Conservation (phyloP, 2,888 invertebrate genomes). For the Rhamphomyia laevipes region DNA sequence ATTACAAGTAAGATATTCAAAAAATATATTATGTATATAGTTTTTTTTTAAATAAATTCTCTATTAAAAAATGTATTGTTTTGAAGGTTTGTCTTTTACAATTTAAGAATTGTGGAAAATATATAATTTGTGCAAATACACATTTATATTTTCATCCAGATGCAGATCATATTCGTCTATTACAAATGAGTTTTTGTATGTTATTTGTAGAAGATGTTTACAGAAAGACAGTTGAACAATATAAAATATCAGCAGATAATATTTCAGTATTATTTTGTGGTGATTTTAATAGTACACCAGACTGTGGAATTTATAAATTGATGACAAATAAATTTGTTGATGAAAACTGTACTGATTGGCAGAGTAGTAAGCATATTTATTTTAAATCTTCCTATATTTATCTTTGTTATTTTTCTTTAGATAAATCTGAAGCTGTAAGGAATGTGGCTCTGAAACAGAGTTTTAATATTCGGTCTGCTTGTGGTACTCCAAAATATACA, state of each 20-base stretch:
- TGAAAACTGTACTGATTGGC: slow-evolving; percentile 60
- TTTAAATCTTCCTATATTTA: background rate
- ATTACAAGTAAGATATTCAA: slow-evolving; percentile 40
- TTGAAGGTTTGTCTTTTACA: slow-evolving; percentile 43
- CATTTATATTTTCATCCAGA: slow-evolving; percentile 90
- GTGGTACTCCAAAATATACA: slow-evolving; percentile 72
- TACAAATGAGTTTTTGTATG: slow-evolving; percentile 69
- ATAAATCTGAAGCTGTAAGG: slow-evolving; percentile 50
- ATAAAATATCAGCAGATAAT: slow-evolving; percentile 23
- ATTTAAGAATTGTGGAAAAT: slow-evolving; percentile 44
- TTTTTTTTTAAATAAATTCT: too few species aligned
- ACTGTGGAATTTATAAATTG: slow-evolving; percentile 67
- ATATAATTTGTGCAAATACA: slow-evolving; percentile 68
- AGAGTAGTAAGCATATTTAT: slow-evolving; percentile 50
- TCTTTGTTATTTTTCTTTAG: slow-evolving; percentile 36
- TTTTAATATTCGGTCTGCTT: slow-evolving; percentile 59
- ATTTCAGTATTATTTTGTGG: slow-evolving; percentile 73
- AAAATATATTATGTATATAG: too few species aligned
- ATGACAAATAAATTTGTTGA: slow-evolving; percentile 58
- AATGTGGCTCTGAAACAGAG: slow-evolving; percentile 53
- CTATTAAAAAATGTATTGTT: background rate
- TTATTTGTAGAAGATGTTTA: slow-evolving; percentile 53
- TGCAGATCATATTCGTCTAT: slow-evolving; percentile 76
- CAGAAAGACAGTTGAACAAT: slow-evolving; percentile 23
- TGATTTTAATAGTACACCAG: slow-evolving; percentile 84